A percentile compares a stretch with the other conserved stretches of the same genome.
Conservation (phyloP, 2,113 vertebrate genomes). For the Synodontis membranacea region DNA sequence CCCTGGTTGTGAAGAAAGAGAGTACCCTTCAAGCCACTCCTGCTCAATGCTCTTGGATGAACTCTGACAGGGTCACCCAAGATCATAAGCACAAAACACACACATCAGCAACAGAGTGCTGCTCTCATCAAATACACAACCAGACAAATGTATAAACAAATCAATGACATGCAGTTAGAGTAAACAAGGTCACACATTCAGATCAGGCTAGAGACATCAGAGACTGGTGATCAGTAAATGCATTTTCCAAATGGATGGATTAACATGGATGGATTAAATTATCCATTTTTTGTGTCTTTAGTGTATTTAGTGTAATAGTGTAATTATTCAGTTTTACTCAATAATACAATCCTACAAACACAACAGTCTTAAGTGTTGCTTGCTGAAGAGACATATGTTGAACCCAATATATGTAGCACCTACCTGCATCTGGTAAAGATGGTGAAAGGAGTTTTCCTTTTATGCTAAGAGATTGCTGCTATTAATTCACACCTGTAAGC, state of each 20-base stretch:
- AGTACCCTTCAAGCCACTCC: not conserved
- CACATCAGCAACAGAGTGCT: conserved; percentile 35
- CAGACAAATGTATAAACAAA: conserved; percentile 45
- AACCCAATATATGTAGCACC: not conserved
- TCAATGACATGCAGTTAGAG: conserved; percentile 34
- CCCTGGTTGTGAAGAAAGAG: not conserved
- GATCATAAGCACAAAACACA: conserved; percentile 45
- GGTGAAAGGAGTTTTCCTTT: not conserved
- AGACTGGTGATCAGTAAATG: not conserved
- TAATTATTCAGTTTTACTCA: not conserved
- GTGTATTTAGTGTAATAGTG: not conserved
- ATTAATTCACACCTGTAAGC: not conserved
- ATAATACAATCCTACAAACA: not conserved
- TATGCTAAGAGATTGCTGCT: not conserved
- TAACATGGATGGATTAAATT: not conserved
- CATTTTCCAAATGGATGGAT: too few relatives aligned
- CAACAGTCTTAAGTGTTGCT: not conserved
- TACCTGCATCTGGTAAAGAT: not conserved
- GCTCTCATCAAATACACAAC: conserved; percentile 42
- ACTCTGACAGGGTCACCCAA: conserved; percentile 43
- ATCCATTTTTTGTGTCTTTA: not conserved
- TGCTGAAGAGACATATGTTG: not conserved
- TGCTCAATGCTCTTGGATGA: not conserved
- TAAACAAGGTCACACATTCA: conserved; percentile 51
- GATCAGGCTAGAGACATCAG: not conserved